Evolutionary conservation across 2,888 invertebrate genomes (phyloP).

Genomic region (Yponomeuta cagnagella): DNA sequence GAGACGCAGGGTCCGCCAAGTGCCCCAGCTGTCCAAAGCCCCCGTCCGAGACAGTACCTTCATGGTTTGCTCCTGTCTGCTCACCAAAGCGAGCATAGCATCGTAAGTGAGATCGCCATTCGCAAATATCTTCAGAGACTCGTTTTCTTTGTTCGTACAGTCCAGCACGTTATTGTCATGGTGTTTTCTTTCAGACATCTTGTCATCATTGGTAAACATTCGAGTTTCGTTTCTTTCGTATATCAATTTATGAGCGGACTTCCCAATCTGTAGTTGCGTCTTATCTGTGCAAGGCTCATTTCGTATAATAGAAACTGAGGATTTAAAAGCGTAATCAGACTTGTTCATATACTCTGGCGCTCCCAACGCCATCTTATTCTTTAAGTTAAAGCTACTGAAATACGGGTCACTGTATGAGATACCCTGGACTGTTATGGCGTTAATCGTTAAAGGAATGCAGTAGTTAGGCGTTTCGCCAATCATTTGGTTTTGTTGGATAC

Average conservation of each 20-base stretch:
- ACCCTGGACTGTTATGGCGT: constrained; percentile 78
- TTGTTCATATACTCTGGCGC: constrained; percentile 76
- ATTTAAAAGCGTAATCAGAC: constrained; percentile 79
- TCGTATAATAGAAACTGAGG: constrained; percentile 74
- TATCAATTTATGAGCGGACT: constrained; percentile 61
- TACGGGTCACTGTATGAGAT: constrained; percentile 77
- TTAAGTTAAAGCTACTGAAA: constrained; percentile 77
- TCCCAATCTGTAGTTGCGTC: constrained; percentile 62
- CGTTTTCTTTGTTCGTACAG: constrained; percentile 36
- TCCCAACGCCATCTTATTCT: constrained; percentile 73
- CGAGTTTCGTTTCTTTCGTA: constrained; percentile 57
- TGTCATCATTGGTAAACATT: constrained; percentile 55
- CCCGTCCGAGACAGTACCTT: constrained; percentile 40
- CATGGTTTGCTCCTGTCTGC: constrained; percentile 39
- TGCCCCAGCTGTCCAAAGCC: constrained; percentile 72
- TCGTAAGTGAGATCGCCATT: constrained; percentile 71
- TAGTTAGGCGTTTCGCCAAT: constrained; percentile 75
- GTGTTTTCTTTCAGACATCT: constrained; percentile 48
- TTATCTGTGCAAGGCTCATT: constrained; percentile 64
- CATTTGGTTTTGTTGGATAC: constrained; percentile 77
- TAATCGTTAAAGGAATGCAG: constrained; percentile 76
- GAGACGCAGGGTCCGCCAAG: constrained; percentile 78
- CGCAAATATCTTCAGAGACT: constrained; percentile 51
- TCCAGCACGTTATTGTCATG: constrained; percentile 69
- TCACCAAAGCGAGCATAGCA: constrained; percentile 60